phyloP scores from a whole-genome alignment of 1,140 invertebrate species.

The Heliconius melpomene region DNA sequence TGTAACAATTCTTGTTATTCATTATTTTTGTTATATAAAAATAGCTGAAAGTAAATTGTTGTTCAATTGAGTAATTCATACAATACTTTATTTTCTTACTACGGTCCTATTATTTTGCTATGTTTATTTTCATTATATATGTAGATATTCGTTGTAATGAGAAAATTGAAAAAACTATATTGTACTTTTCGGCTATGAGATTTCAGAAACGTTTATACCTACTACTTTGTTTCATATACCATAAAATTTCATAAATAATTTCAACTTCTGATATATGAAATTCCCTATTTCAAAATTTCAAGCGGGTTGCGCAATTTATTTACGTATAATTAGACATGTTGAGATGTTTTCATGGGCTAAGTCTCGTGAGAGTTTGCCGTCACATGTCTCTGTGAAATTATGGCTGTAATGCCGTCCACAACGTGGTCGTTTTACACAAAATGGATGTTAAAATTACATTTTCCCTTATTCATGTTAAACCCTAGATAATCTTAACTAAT shows the following conservation, averaged over 20 bases:
- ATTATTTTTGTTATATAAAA: too few species aligned
- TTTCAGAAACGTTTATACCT: background rate
- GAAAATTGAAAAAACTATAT: background rate
- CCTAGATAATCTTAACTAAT: constrained; percentile 25
- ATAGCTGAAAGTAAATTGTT: too few species aligned
- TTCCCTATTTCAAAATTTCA: constrained; percentile 1
- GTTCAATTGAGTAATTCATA: too few species aligned
- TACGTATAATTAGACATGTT: constrained; percentile 28
- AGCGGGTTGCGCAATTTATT: constrained; percentile 9
- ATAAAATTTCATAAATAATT: background rate
- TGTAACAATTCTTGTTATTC: too few species aligned
- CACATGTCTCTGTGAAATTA: constrained; percentile 27
- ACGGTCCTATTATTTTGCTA: background rate
- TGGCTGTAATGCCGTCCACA: constrained; percentile 23
- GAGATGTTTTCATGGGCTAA: constrained; percentile 31
- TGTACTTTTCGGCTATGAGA: background rate
- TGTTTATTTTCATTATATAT: too few species aligned
- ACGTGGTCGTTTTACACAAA: constrained; percentile 8
- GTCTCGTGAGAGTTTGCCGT: constrained; percentile 26
- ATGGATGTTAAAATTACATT: constrained; percentile 2
- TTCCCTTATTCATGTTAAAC: constrained; percentile 16
- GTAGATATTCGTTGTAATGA: background rate
- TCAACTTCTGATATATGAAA: constrained; percentile 8
- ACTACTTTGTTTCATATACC: too few species aligned
- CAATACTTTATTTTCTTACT: background rate